Conservation (phyloP, 2,888 invertebrate species). For the Epirrhoe tristata region DNA sequence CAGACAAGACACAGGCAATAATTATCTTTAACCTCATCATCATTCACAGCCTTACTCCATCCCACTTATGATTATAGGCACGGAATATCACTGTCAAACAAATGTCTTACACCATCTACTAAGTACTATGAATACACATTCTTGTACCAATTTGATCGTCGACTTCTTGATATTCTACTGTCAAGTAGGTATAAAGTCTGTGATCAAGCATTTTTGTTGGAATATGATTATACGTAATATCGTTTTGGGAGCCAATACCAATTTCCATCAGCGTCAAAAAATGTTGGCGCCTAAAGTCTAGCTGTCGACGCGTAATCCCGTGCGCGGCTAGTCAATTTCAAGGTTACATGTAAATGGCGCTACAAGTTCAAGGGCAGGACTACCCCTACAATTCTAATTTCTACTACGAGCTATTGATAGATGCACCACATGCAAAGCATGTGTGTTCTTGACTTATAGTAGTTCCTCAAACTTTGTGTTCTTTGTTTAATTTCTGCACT, state of each 20-base stretch:
- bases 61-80: constrained; percentile 19
- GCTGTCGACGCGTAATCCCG: background rate
- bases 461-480: background rate
- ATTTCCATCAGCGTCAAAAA: background rate
- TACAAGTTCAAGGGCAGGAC: background rate
- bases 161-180: too few relatives aligned
- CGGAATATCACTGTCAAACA: constrained; percentile 7
- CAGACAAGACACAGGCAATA: constrained; percentile 4
- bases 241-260: too few relatives aligned
- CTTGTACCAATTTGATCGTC: background rate
- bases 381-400: background rate
- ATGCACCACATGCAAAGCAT: background rate
- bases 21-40: constrained; percentile 24
- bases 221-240: too few relatives aligned
- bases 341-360: background rate
- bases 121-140: background rate
- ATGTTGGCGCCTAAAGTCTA: background rate
- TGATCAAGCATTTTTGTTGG: too few relatives aligned
- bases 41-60: constrained; percentile 20
- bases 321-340: background rate
- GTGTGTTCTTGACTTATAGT: background rate
- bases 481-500: background rate
- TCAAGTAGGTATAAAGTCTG: background rate
- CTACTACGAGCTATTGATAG: background rate
- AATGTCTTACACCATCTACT: constrained; percentile 1